Evolutionary conservation across 2,888 invertebrate genomes (phyloP), one percentile per base, ranked within the genome.

Genomic region (Parnassius orleans): DNA sequence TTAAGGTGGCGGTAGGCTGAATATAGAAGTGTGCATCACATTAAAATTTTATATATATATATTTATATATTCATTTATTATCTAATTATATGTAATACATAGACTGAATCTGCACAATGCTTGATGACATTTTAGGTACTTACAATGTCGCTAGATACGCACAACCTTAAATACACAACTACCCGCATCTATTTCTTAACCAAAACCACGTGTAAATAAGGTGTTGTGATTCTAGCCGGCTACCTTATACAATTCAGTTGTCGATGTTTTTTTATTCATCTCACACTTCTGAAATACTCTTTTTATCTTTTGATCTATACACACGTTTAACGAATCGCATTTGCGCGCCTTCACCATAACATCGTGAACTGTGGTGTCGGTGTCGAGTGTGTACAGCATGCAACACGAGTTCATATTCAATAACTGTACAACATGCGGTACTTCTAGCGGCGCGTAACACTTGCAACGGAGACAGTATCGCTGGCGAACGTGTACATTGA

Each of bases 231-330:
- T 14, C 48, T 48, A 5, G 11, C 5, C 14, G 48, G 14, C 48
- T 9, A 11, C 10, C 43, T 33, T 43, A 43, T 5, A 48, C 48
- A n/a, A 10, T 48, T 14, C 48, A 48, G 48, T 48, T 48, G 14
- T 48, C 14, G 48, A 14, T 15, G 80, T 81, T 85, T 83, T 81
- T 85, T 14, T 76, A 79, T 78, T 81, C 79, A 83, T 83, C 15
- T 80, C 75, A 84, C 84, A 83, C 82, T 80, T 81, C 73, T 72
- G 74, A 71, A 72, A 68, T 70, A 82, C 72, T 79, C 69, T 77
- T 69, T 73, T 70, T 72, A 68, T 71, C 59, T 72, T 74, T 77
- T 68, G 69, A 69, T 70, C 12, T 11, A 71, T 71, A 69, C 69
- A 79, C 77, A 79, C 68, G 48, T 14, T 48, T 11, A 46, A 46